phyloP scores from a whole-genome alignment of 2,888 invertebrate genomes.

The Calameuta pallipes region DNA sequence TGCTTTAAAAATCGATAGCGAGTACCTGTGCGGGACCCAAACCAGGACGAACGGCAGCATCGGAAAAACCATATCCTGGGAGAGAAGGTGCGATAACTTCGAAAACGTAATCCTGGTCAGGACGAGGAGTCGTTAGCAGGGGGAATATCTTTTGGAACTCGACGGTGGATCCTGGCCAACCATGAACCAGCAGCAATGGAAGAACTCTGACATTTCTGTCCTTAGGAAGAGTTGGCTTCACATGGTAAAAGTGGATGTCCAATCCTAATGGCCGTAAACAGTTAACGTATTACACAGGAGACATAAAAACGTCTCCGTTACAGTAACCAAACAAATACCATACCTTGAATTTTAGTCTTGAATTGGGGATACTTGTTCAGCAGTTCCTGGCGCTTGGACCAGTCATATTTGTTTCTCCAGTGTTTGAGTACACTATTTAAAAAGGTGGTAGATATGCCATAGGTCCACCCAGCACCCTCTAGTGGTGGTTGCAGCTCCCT shows the following conservation, averaged over 20 bases:
- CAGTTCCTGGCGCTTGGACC: conserved; percentile 74
- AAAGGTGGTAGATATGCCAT: conserved; percentile 82
- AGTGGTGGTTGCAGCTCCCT: conserved; percentile 71
- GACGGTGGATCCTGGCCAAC: conserved; percentile 87
- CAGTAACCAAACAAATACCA: not conserved
- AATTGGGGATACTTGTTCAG: conserved; percentile 83
- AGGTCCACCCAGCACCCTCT: conserved; percentile 78
- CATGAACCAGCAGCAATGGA: conserved; percentile 81
- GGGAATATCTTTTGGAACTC: conserved; percentile 85
- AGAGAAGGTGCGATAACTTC: conserved; percentile 77
- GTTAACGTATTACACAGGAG: no score
- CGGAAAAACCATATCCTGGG: conserved; percentile 79
- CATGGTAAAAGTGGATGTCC: conserved; percentile 81
- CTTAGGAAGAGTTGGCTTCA: conserved; percentile 68
- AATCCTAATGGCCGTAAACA: conserved; percentile 64
- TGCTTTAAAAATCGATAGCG: not conserved
- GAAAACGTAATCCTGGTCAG: conserved; percentile 72
- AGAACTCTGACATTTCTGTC: conserved; percentile 66
- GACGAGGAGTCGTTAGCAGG: conserved; percentile 69
- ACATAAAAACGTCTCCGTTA: not conserved
- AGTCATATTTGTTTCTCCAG: conserved; percentile 84
- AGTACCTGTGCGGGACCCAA: not conserved
- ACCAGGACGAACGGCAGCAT: conserved; percentile 69
- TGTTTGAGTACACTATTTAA: conserved; percentile 77
- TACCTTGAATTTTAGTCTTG: conserved; percentile 80